Percentiles rank a stretch among this genome's conserved stretches.
Conservation (phyloP, 2,113 vertebrate species). For the Petromus typicus region DNA sequence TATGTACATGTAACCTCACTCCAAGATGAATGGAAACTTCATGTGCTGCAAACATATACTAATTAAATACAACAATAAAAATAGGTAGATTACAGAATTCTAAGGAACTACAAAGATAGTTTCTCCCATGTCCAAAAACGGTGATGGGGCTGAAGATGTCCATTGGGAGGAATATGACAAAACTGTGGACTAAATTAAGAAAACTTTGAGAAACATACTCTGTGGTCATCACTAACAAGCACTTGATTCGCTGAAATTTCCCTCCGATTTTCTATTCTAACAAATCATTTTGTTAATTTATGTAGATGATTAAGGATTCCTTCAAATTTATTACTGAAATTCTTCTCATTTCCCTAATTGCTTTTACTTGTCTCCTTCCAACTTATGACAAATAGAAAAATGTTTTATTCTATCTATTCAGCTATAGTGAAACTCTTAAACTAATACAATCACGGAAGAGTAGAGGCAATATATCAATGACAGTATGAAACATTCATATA, state of each 20-base stretch:
- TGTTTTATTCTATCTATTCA: not conserved
- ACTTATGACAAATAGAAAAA: not conserved
- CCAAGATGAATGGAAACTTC: not conserved
- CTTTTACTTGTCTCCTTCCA: not conserved
- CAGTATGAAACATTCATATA: not conserved
- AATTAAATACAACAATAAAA: not conserved
- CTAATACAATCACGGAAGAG: not conserved
- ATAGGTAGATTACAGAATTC: not conserved
- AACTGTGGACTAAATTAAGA: not conserved
- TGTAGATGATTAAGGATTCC: not conserved
- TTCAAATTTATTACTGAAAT: not conserved
- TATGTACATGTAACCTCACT: not conserved
- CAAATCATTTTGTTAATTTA: not conserved
- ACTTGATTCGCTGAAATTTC: not conserved
- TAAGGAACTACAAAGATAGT: not conserved
- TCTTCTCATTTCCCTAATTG: not conserved
- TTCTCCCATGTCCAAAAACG: fast-evolving
- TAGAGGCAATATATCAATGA: not conserved
- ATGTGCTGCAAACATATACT: not conserved
- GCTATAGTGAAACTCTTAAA: not conserved
- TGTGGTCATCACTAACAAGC: not conserved
- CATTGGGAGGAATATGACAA: not conserved
- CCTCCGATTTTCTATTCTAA: not conserved
- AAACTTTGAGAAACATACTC: not conserved
- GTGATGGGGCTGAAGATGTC: not conserved